These are phyloP conservation scores for Paracanthobrama guichenoti DNA, from an alignment of 2,113 vertebrate genomes.

Conservation along the genomic window DNA sequence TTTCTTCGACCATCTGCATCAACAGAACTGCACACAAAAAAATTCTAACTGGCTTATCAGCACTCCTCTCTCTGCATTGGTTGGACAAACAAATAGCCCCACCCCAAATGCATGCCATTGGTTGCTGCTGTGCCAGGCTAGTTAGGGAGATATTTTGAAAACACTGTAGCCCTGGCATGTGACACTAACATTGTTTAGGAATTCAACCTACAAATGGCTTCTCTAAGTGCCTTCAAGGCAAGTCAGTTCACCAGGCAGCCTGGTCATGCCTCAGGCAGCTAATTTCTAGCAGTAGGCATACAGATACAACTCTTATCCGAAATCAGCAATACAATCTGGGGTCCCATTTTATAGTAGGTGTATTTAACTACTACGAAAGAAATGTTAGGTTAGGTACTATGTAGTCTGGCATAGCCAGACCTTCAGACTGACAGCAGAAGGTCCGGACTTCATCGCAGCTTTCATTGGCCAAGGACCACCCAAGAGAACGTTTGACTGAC, in stretches of 20 bases:
- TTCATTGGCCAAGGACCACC: too few species aligned
- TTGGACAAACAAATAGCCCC: neutral
- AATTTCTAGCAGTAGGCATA: neutral
- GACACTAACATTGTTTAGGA: too few species aligned
- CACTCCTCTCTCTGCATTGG: neutral
- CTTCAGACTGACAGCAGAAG: too few species aligned
- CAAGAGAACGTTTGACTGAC: too few species aligned
- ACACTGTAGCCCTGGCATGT: too few species aligned
- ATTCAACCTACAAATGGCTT: neutral
- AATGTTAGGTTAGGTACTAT: too few species aligned
- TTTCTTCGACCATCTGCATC: neutral
- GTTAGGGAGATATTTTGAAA: neutral
- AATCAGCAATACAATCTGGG: neutral
- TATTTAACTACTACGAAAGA: neutral
- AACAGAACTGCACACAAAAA: neutral
- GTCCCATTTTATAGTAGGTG: neutral
- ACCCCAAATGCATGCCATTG: neutral
- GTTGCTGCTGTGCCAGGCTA: neutral
- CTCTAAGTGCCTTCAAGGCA: neutral
- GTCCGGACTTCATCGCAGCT: too few species aligned
- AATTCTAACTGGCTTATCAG: neutral
- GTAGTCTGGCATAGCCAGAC: too few species aligned
- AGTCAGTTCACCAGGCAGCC: neutral
- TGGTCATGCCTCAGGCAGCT: neutral
- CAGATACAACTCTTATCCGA: neutral